These are phyloP conservation scores for Sphinx pinastri DNA, from an alignment of 2,888 invertebrate genomes.

Conservation along the genomic window DNA sequence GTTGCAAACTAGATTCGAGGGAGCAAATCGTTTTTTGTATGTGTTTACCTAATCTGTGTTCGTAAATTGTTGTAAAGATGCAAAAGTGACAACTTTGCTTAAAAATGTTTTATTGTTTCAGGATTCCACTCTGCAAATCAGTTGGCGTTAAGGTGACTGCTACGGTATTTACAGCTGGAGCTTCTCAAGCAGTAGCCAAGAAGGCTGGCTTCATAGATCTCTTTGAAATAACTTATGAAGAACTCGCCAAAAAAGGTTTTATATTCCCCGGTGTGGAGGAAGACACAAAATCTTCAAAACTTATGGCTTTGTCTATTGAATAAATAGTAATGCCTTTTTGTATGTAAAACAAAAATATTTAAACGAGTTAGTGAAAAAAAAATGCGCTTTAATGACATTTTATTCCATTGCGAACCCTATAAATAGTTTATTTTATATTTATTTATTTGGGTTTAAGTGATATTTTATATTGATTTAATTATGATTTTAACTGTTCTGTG, in stretches of 20 bases:
- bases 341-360: too few species aligned
- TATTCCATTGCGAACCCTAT: neutral
- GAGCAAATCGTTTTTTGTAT: too few species aligned
- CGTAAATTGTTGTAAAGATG: too few species aligned
- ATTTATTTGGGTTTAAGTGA: too few species aligned
- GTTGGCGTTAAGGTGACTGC: slow-evolving; percentile 73
- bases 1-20: too few species aligned
- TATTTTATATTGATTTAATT: too few species aligned
- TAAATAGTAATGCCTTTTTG: slow-evolving; percentile 34
- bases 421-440: too few species aligned
- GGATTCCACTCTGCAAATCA: slow-evolving; percentile 78
- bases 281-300: slow-evolving; percentile 70
- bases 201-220: slow-evolving; percentile 77
- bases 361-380: too few species aligned
- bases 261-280: slow-evolving; percentile 69
- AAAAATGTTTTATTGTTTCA: slow-evolving; percentile 46
- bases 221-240: slow-evolving; percentile 71
- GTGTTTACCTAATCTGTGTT: too few species aligned
- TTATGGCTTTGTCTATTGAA: slow-evolving; percentile 69
- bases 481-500: neutral
- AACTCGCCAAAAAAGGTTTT: slow-evolving; percentile 69
- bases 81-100: too few species aligned
- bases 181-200: slow-evolving; percentile 78
- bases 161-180: slow-evolving; percentile 80
- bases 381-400: slow-evolving; percentile 1